Evolutionary conservation across 2,888 invertebrate genomes (phyloP), one percentile per base, ranked within the genome.

Genomic region (Hydrotaea diabolus): DNA sequence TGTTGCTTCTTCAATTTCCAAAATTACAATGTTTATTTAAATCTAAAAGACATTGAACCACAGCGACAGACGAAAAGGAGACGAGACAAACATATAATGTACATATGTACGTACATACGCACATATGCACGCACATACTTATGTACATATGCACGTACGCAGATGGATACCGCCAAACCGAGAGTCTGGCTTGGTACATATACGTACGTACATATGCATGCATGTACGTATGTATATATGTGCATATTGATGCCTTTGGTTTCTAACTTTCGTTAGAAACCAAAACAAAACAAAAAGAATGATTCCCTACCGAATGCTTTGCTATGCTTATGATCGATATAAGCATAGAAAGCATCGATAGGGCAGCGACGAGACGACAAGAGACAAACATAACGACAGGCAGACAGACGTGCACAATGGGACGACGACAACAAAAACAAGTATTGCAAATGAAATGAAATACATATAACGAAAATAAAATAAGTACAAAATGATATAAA

Each of bases 341-440:
- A 39, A 9, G 39, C 39, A 39, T 8, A 39, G 39, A 39, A 39
- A 39, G 39, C 39, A 39, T 39, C 39, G 39, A 39, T 39, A 11
- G 13, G 39, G 39, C 39, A 39, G 39, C 39, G 39, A 39, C 39
- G 31, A 31, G 31, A 31, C 31, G 31, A 31, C 31, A 31, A 31
- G 31, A 31, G 31, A 31, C 31, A 31, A 31, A 31, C 31, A 31
- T 2, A 31, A 31, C 31, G 31, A 39, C 13, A 39, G 13, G 9
- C 11, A 13, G 39, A 39, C 39, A 53, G 53, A 53, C 53, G n/a
- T 53, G 53, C 53, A 53, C 53, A 53, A 53, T 53, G 53, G 53
- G 15, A 53, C 53, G 9, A 71, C 78, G 5, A 86, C 83, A 31
- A 31, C 31, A 31, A 31, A 31, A 31, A 31, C 31, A 31, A 31